Conservation (phyloP, 1,140 invertebrate species). For the Ericerus pela region DNA sequence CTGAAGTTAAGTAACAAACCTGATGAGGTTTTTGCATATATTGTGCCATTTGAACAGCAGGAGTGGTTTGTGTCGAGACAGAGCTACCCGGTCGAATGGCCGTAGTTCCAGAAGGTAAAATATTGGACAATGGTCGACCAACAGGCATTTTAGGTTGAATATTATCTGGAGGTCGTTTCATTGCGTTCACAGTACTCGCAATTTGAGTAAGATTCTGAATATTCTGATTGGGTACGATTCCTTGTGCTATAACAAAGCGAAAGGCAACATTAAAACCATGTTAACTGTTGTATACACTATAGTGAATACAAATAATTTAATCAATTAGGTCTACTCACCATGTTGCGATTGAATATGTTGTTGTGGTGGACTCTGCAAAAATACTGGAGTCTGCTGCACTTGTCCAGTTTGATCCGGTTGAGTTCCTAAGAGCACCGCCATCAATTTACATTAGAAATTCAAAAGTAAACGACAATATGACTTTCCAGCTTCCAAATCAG, state of each 20-base stretch:
- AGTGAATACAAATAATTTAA: background rate
- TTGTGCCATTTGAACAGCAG: constrained; percentile 31
- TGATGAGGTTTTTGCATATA: constrained; percentile 19
- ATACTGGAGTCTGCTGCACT: constrained; percentile 39
- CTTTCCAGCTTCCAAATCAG: too few species aligned
- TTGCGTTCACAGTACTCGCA: constrained; percentile 14
- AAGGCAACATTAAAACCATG: background rate
- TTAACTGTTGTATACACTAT: background rate
- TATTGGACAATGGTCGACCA: constrained; percentile 26
- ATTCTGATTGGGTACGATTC: constrained; percentile 6
- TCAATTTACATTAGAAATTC: too few species aligned
- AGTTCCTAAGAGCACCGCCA: constrained; percentile 10
- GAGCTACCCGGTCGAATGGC: constrained; percentile 53
- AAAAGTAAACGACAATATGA: too few species aligned
- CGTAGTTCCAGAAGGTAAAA: constrained; percentile 26
- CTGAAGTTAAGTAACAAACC: constrained; percentile 14
- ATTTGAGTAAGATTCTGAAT: constrained; percentile 17
- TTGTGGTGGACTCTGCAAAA: constrained; percentile 64
- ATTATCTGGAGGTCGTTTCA: constrained; percentile 21
- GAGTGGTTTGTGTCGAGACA: constrained; percentile 60
- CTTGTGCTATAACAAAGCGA: background rate
- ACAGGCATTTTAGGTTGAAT: constrained; percentile 23
- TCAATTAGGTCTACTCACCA: constrained; percentile 29
- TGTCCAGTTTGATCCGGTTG: constrained; percentile 51
- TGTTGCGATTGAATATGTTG: constrained; percentile 40